Conservation (phyloP, 2,797 vertebrate species). For the Gallinago stenura region DNA sequence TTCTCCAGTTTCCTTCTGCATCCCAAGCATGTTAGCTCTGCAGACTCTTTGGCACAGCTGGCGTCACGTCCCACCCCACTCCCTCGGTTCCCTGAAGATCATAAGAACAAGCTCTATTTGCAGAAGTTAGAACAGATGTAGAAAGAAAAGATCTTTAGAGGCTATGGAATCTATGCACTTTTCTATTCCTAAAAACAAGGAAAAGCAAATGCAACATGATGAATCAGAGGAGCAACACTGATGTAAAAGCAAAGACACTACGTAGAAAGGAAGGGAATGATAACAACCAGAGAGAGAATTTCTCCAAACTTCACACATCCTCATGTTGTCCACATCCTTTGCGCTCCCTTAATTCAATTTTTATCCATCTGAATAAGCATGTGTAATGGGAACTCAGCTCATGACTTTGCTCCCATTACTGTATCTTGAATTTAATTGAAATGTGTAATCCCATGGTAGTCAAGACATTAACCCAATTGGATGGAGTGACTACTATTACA, state of each 20-base stretch:
- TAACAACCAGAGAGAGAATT: not conserved
- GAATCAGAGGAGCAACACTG: not conserved
- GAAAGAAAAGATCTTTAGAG: not conserved
- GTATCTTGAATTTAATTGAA: not conserved
- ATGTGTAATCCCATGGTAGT: conserved; percentile 22
- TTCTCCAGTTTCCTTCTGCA: not conserved
- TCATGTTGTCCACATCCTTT: not conserved
- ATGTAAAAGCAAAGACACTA: not conserved
- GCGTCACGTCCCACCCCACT: not conserved
- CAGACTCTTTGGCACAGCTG: not conserved
- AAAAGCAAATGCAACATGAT: not conserved
- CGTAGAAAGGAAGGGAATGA: not conserved
- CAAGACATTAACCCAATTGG: conserved; percentile 39
- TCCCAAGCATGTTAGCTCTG: accelerated
- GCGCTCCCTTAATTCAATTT: not conserved
- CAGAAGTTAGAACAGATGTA: not conserved
- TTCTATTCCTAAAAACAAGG: not conserved
- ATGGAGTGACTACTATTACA: not conserved
- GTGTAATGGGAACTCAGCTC: conserved; percentile 33
- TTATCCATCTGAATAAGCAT: conserved; percentile 5
- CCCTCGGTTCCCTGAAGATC: not conserved
- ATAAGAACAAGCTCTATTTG: not conserved
- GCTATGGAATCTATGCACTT: not conserved
- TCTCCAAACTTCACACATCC: not conserved
- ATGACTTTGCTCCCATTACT: not conserved